Base-by-base conservation (phyloP, 2,113 vertebrate genomes). In the Silurus meridionalis region DNA sequence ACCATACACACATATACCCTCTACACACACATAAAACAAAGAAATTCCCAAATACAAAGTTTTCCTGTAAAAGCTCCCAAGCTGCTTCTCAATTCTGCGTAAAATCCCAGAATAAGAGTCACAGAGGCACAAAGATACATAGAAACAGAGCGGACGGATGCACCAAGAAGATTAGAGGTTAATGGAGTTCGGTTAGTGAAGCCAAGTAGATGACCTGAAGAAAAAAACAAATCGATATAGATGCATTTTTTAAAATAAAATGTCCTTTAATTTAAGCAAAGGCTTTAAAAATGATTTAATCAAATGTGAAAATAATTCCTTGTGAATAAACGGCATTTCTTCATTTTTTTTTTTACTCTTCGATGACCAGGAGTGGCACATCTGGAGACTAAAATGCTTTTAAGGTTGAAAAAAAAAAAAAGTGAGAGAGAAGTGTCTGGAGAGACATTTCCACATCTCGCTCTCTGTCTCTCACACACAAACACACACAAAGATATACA, bases 161-260 rank as follows among this genome's bases (percentile, higher is more conserved):
- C 64, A 21, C n/a, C 28, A 71, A 48, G 79, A 87, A 83, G 82
- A 83, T 91, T 91, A 91, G 60, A 67, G 87, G 87, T 90, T 91
- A 89, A 90, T 86, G 55, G 82, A 86, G 79, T 86, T 48, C 77
- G 80, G 87, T 92, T 91, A 92, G 90, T 90, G 87, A 80, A 87
- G 90, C 87, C 77, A 66, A 82, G 57, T 66, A 85, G 87, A 84
- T 75, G 67, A 85, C 80, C 74, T 66, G 90, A 78, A 69, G 71
- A 85, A 87, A 89, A 37, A 2, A 79, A 19, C n/a, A 23, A 52
- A 80, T 77, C 66, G 75, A 83, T 71, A 4, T 53, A 60, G 74
- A 19, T 23, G 66, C 37, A 23, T 75, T 71, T 77, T 21, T 66
- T 84, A 80, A 50, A 86, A 25, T 19, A 8, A 21, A 50, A 37